Evolutionary conservation across 2,113 vertebrate genomes (phyloP), one percentile per base, ranked within the genome.

Genomic region (Pomatostomus ruficeps): DNA sequence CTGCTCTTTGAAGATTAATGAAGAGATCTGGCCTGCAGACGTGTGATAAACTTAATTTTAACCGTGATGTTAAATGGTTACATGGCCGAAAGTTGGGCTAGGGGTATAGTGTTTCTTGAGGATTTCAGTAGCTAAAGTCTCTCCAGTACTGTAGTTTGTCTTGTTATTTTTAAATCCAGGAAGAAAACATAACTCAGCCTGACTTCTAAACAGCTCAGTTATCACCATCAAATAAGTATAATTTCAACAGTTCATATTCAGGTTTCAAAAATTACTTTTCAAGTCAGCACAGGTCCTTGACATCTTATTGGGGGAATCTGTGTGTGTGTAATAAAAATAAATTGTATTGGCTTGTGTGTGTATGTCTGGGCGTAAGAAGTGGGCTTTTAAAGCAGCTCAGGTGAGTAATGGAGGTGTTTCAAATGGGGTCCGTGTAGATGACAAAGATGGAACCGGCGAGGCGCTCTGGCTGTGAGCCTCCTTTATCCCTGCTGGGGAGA

Each of bases 401-500:
- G 52, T 80, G 55, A 42, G 25, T 33, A 23, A 3, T 22, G 38
- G n/a, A 63, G 36, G 36, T 74, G 29, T 87, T 89, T 94, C n/a
- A 94, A 74, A 89, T 67, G 61, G 75, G 93, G 71, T 55, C 40
- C 49, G 7, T 70, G 45, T 26, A 89, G 93, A 78, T 86, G 84
- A 72, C 70, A 92, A 46, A 93, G 65, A 74, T 59, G 75, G 81
- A 85, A 65, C n/a, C 73, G 81, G 78, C 40, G 11, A 86, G 78
- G 88, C 82, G 55, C 87, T 78, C 89, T 93, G 88, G 55, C 94
- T 82, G 20, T 40, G 74, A 87, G 87, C 94, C 88, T 89, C 65
- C 93, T 95, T 97, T 84, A 97, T 97, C 93, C 95, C 10, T 95
- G 90, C 95, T 67, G 52, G 96, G 95, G 86, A 40, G 87, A 74